These are phyloP conservation scores for Phymatocera aterrima DNA, from an alignment of 2,888 invertebrate genomes.

Conservation along the genomic window DNA sequence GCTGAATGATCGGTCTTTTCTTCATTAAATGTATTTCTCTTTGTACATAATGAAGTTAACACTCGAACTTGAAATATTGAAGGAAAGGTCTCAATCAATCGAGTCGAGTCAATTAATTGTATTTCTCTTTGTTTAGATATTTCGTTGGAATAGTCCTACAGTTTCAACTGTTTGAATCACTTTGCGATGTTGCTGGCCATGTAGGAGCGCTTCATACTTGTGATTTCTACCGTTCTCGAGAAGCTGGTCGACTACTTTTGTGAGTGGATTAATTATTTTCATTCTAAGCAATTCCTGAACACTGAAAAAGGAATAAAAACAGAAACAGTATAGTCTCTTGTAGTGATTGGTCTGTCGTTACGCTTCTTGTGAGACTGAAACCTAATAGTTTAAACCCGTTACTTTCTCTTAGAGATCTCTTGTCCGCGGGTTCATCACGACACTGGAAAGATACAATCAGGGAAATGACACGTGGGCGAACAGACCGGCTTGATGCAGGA, in stretches of 20 bases:
- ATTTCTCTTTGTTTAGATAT: conserved; percentile 82
- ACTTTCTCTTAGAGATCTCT: conserved; percentile 78
- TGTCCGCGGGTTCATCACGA: conserved; percentile 82
- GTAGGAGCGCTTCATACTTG: conserved; percentile 86
- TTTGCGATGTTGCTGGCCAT: conserved; percentile 86
- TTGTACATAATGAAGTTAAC: too few relatives aligned
- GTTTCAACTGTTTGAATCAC: conserved; percentile 89
- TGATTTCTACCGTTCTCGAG: conserved; percentile 87
- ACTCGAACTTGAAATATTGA: too few relatives aligned
- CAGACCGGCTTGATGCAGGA: conserved; percentile 85
- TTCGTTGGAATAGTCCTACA: conserved; percentile 89
- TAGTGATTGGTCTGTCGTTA: too few relatives aligned
- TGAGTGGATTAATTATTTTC: conserved; percentile 69
- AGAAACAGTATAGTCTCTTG: neutral
- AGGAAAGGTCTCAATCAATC: too few relatives aligned
- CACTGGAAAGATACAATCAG: conserved; percentile 85
- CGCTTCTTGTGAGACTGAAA: neutral
- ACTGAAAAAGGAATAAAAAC: neutral
- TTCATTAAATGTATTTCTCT: conserved; percentile 13
- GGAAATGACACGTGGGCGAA: conserved; percentile 82
- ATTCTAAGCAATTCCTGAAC: neutral
- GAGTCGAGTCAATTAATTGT: too few relatives aligned
- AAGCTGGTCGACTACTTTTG: conserved; percentile 87
- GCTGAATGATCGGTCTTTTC: conserved; percentile 1
- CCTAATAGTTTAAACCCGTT: neutral